Conservation (phyloP, 2,113 vertebrate species). For the Tapirus terrestris region DNA sequence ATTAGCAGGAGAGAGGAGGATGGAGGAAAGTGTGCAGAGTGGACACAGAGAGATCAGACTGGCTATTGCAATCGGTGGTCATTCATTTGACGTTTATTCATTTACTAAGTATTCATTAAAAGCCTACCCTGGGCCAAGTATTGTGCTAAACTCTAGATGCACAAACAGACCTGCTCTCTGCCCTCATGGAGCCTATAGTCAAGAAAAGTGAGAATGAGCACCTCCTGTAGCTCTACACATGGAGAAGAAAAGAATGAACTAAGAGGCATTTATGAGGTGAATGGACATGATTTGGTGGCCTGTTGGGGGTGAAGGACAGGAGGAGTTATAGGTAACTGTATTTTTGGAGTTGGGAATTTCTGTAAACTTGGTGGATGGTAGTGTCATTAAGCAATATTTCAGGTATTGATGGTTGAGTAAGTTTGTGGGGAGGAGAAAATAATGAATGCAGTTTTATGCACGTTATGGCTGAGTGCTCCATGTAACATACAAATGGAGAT, state of each 20-base stretch:
- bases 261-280: not conserved
- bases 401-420: not conserved
- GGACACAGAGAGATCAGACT: not conserved
- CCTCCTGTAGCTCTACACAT: rapidly evolving
- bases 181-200: not conserved
- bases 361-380: not conserved
- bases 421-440: not conserved
- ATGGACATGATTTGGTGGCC: no score
- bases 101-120: not conserved
- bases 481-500: not conserved
- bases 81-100: not conserved
- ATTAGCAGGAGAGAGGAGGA: not conserved
- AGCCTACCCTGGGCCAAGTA: not conserved
- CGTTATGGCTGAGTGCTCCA: not conserved
- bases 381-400: not conserved
- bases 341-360: not conserved
- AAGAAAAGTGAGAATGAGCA: not conserved
- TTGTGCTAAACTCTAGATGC: not conserved
- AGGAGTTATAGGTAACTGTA: not conserved
- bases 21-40: not conserved
- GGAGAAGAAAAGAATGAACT: not conserved
- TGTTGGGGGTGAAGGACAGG: not conserved
- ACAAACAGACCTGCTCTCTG: not conserved
- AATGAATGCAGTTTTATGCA: not conserved
- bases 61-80: not conserved